Conservation (phyloP, 2,113 vertebrate genomes). For the Dromas ardeola region DNA sequence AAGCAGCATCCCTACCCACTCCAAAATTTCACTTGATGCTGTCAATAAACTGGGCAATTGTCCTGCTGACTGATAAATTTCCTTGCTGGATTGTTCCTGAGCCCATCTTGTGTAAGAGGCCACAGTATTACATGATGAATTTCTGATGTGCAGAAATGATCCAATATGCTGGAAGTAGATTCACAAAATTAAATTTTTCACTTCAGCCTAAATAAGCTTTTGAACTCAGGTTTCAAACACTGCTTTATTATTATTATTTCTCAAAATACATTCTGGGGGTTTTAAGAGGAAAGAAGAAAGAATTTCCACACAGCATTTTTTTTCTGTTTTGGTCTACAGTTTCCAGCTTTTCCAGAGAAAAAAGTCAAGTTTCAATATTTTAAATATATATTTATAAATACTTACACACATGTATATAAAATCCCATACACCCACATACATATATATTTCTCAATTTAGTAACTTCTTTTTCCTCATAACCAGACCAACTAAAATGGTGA, state of each 20-base stretch:
- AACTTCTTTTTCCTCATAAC: background rate
- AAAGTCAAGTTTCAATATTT: background rate
- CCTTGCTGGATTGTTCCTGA: background rate
- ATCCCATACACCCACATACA: background rate
- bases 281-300: slow-evolving; percentile 9
- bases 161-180: background rate
- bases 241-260: slow-evolving; percentile 22
- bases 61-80: background rate
- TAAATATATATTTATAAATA: background rate
- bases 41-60: background rate
- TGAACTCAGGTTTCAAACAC: background rate
- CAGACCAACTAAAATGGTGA: background rate
- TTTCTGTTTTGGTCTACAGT: background rate
- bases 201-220: background rate
- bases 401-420: background rate
- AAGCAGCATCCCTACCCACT: background rate
- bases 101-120: background rate
- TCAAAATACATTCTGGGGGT: background rate
- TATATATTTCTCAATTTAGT: background rate
- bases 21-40: background rate
- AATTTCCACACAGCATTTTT: background rate
- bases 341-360: background rate
- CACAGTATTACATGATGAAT: background rate
- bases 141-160: background rate
- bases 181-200: background rate